phyloP scores from a whole-genome alignment of 37 sponge, comb jelly and placozoan genomes.

The Corticium candelabrum region DNA sequence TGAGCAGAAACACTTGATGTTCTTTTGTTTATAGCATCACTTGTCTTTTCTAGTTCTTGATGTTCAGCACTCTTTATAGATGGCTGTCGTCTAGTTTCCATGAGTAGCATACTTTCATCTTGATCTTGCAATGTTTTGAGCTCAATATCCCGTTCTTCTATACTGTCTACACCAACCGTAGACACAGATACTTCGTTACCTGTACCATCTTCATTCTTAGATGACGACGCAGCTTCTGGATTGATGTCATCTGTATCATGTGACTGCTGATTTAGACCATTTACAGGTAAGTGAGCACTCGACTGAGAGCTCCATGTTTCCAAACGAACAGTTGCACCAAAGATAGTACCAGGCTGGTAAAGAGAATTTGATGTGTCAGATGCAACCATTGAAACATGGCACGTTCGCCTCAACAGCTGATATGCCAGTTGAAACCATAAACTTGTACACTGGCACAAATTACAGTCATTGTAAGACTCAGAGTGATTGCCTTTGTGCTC shows the following conservation, averaged over 20 bases:
- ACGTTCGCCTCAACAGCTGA: background rate
- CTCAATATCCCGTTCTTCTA: background rate
- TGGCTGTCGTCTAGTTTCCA: too few species aligned
- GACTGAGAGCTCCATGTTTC: background rate
- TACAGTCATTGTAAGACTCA: background rate
- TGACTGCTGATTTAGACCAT: background rate
- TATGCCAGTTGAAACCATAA: background rate
- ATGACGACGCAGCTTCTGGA: too few species aligned
- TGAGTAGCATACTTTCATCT: too few species aligned
- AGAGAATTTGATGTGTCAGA: background rate
- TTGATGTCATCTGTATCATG: background rate
- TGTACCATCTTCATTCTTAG: background rate
- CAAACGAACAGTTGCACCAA: background rate
- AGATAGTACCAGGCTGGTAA: background rate
- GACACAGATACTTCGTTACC: background rate
- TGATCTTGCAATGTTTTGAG: too few species aligned
- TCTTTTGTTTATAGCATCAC: background rate
- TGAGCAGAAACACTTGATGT: too few species aligned
- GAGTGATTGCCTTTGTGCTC: background rate
- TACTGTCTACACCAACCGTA: background rate
- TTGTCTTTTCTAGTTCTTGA: too few species aligned
- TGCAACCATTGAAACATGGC: background rate
- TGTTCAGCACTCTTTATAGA: too few species aligned
- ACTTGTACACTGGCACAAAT: background rate
- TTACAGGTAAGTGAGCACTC: too few species aligned